A percentile compares a stretch with the other conserved stretches of the same genome.
These are phyloP conservation scores for human DNA, from an alignment of 2,113 vertebrate species.

Conservation along the genomic window GRCh38 chr20:41308001-41308500, in stretches of 20 bases:
- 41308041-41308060: not conserved
- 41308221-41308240: conserved; percentile 29
- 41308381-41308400: not conserved
- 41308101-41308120: not conserved
- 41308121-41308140: not conserved
- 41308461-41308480: conserved; percentile 40
- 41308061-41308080: not conserved
- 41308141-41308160: conserved; percentile 38
- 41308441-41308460: not conserved
- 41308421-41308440: conserved; percentile 22
- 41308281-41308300: conserved; percentile 12
- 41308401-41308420: not conserved
- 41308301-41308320: not conserved
- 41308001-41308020: not conserved
- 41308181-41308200: conserved; percentile 34
- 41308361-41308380: not conserved
- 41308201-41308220: conserved; percentile 37
- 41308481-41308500: conserved; percentile 40
- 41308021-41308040: not conserved
- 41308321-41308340: not conserved
- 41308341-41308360: not conserved
- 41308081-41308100: not conserved
- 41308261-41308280: not conserved
- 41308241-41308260: not conserved
- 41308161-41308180: conserved; percentile 40